phyloP scores from a whole-genome alignment of 2,113 vertebrate species.

The Bothrops jararaca region DNA sequence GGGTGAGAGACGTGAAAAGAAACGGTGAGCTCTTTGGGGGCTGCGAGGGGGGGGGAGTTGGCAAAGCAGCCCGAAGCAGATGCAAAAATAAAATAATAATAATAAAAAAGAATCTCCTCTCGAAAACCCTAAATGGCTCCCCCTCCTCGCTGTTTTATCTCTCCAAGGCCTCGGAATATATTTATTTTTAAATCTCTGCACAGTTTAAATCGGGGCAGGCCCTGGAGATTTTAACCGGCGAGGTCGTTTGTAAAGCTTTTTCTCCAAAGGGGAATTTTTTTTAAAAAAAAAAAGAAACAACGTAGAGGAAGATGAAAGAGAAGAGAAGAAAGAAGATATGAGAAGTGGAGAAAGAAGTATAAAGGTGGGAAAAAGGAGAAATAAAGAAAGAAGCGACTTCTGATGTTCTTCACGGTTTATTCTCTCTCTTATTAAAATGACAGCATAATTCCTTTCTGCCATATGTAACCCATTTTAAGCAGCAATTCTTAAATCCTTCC shows the following conservation, averaged over 20 bases:
- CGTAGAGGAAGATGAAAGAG: neutral
- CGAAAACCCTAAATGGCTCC: rapidly evolving
- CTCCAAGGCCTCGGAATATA: neutral
- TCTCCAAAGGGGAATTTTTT: neutral
- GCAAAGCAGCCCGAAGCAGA: neutral
- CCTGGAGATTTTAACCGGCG: neutral
- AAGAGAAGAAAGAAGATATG: neutral
- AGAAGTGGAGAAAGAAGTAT: neutral
- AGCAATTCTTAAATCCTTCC: neutral
- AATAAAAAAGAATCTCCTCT: neutral
- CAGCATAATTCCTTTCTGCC: neutral
- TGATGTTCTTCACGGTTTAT: neutral
- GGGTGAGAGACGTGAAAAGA: conserved; percentile 20
- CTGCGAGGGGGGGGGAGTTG: neutral
- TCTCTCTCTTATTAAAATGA: neutral
- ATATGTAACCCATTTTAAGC: neutral
- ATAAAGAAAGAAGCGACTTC: neutral
- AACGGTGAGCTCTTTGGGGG: neutral
- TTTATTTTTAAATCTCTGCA: neutral
- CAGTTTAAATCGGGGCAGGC: neutral
- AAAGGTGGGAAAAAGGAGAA: rapidly evolving
- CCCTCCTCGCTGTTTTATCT: neutral
- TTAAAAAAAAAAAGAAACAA: neutral
- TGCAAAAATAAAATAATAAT: neutral
- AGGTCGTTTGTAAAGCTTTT: neutral